Evolutionary conservation across 2,797 vertebrate species (phyloP).

Genomic region (Morus bassanus): DNA sequence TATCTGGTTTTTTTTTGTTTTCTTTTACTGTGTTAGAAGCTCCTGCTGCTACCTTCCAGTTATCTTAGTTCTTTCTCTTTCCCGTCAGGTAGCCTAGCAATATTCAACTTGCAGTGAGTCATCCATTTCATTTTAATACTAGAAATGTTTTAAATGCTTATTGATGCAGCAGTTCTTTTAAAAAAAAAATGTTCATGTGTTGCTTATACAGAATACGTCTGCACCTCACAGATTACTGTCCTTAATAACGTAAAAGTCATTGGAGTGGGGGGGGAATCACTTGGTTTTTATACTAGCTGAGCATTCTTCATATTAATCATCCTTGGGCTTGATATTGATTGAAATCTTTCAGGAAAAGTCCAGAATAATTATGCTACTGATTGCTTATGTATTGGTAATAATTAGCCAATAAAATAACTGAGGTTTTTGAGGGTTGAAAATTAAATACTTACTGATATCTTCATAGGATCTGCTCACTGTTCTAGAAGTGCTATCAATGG

Average conservation of each 20-base stretch:
- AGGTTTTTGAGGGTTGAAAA: neutral
- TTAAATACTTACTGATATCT: conserved; percentile 41
- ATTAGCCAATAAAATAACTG: neutral
- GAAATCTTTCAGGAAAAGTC: neutral
- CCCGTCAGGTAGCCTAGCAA: neutral
- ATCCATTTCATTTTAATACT: neutral
- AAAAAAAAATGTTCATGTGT: neutral
- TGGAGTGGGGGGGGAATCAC: no score
- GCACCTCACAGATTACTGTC: neutral
- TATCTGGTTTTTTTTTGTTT: neutral
- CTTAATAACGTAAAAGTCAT: neutral
- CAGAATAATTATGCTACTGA: neutral
- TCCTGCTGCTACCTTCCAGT: neutral
- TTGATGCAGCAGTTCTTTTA: neutral
- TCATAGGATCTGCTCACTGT: conserved; percentile 77
- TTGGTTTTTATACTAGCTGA: neutral
- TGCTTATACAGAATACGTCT: neutral
- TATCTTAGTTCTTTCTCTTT: neutral
- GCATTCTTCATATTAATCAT: neutral
- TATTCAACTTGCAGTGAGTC: neutral
- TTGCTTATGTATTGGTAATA: neutral
- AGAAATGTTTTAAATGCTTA: neutral
- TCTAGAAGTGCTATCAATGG: conserved; percentile 82
- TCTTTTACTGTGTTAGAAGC: neutral
- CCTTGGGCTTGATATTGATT: neutral